phyloP scores from a whole-genome alignment of 2,888 invertebrate genomes.

The Eristalis pertinax region DNA sequence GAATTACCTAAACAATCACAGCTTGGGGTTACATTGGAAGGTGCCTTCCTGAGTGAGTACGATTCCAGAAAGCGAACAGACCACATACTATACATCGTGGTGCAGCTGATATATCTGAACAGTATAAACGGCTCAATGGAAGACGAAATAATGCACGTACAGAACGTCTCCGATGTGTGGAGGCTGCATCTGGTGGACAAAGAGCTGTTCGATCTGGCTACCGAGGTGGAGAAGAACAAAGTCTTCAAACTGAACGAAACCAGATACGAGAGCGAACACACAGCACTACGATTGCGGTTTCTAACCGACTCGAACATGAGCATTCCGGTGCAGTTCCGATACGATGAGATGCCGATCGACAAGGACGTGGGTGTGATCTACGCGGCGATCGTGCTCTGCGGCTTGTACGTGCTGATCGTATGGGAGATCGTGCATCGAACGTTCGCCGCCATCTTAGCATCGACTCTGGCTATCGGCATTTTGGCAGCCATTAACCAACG shows the following conservation, averaged over 20 bases:
- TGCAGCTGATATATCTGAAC: conserved; percentile 79
- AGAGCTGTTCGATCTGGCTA: conserved; percentile 79
- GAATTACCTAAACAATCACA: conserved; percentile 80
- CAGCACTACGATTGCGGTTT: conserved; percentile 77
- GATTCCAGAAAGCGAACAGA: conserved; percentile 82
- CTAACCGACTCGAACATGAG: conserved; percentile 77
- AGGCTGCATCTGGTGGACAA: conserved; percentile 78
- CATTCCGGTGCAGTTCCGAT: conserved; percentile 83
- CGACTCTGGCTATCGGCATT: conserved; percentile 87
- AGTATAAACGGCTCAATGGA: conserved; percentile 15
- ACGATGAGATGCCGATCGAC: conserved; percentile 86
- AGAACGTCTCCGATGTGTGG: conserved; percentile 74
- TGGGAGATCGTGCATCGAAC: conserved; percentile 88
- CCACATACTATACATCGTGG: conserved; percentile 82
- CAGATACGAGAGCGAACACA: conserved; percentile 70
- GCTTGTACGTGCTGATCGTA: conserved; percentile 91
- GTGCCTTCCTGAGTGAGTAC: conserved; percentile 84
- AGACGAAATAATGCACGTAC: conserved; percentile 42
- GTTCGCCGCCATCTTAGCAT: conserved; percentile 88
- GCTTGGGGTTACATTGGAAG: conserved; percentile 83
- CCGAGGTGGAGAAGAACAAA: conserved; percentile 81
- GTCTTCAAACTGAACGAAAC: conserved; percentile 75
- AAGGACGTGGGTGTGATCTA: conserved; percentile 87
- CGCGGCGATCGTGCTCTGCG: conserved; percentile 86
- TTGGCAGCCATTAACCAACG: conserved; percentile 87